Base-by-base conservation (phyloP, 1,140 invertebrate species). In the Acromyrmex echinatior region DNA sequence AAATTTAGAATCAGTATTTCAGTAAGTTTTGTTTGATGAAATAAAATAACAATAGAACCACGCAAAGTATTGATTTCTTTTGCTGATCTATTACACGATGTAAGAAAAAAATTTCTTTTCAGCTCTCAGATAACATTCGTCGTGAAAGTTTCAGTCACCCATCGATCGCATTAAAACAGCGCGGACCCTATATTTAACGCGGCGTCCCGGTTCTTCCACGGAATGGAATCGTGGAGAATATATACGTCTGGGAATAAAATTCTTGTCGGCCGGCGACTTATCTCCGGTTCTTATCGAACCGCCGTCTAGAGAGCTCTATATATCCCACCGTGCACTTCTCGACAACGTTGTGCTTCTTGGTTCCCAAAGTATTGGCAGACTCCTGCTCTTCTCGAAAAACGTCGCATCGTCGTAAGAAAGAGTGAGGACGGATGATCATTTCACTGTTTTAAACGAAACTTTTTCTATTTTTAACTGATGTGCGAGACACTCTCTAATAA, bases 231-330 rank as follows among this genome's bases (percentile, higher is more conserved):
- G 35, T 21, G n/a, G 28, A 21, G 35, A 31, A 82, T 82, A 82
- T 82, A 85, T 85, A 74, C 49, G 45, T 66, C 82, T 66, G 58
- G 45, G 73, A 78, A 86, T 86, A 86, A 85, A 86, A 78, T 78
- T 86, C 62, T 68, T 85, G 73, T 63, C 18, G 31, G 53, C 12
- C 60, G 21, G 21, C 51, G 35, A 68, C 63, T 58, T 58, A 73
- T 76, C 18, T 35, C 65, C 51, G 6, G 18, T 62, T 74, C 80
- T 60, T 82, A 74, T 82, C 53, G 35, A n/a, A 10, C 39, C 21
- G 10, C 28, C 21, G 56, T 49, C 49, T 53, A 68, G 25, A 56
- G 31, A 79, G 66, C 79, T 56, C 49, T 25, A 62, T 66, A 53
- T 66, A 79, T 71, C 28, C 4, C 12, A 25, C 28, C 35, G 56